These are phyloP conservation scores for Lapara coniferarum DNA, from an alignment of 2,888 invertebrate genomes.

Conservation along the genomic window DNA sequence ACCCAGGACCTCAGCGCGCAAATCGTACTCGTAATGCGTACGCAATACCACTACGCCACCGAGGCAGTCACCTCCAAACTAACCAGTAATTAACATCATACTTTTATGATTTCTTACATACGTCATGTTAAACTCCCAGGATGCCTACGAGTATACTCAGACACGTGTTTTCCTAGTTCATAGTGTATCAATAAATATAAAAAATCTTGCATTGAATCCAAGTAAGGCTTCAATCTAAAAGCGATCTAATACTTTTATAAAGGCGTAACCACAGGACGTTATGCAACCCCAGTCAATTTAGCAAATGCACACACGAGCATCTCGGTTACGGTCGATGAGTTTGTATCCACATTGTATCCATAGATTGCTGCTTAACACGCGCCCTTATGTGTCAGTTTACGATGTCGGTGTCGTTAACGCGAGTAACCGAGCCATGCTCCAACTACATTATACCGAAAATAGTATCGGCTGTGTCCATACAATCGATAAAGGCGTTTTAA, in stretches of 20 bases:
- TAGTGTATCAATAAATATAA: too few relatives aligned
- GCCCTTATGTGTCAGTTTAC: conserved; percentile 43
- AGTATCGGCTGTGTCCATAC: conserved; percentile 30
- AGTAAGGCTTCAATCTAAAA: not conserved
- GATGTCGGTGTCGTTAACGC: conserved; percentile 37
- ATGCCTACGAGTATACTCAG: too few relatives aligned
- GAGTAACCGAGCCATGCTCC: conserved; percentile 30
- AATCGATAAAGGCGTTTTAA: conserved; percentile 23
- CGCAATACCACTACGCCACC: too few relatives aligned
- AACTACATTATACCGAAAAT: conserved; percentile 32
- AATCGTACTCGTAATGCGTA: too few relatives aligned
- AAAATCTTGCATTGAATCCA: too few relatives aligned
- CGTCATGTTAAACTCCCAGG: too few relatives aligned
- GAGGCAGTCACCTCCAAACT: too few relatives aligned
- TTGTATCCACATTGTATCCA: conserved; percentile 40
- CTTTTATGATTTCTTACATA: too few relatives aligned
- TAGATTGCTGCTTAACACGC: conserved; percentile 40
- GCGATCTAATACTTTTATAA: not conserved
- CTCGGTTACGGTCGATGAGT: conserved; percentile 44
- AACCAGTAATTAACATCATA: too few relatives aligned
- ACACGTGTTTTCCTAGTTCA: too few relatives aligned
- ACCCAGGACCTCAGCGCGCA: too few relatives aligned
- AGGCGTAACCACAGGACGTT: conserved; percentile 25
- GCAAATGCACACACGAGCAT: conserved; percentile 45
- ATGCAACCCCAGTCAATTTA: conserved; percentile 46